Base-by-base conservation (phyloP, 2,888 invertebrate species). In the Penaeus monodon region DNA sequence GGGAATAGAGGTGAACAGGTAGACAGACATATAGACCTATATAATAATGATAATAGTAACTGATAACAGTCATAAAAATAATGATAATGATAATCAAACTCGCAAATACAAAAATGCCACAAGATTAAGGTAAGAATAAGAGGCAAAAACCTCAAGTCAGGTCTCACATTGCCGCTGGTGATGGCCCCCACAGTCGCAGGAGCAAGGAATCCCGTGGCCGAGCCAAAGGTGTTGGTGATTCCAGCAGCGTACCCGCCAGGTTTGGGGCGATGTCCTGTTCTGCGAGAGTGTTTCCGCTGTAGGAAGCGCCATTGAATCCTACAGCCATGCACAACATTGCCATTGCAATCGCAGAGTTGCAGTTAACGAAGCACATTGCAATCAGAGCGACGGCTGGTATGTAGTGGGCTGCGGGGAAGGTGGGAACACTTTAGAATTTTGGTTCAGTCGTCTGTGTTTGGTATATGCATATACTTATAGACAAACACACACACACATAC, bases 191-290 rank as follows among this genome's bases (percentile, higher is more conserved):
- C 88, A 22, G 76, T 66, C 24, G 89, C 86, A 33, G 90, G 90
- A n/a, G 64, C 66, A 1, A 90, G 81, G 77, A 93, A 38, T 91
- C 91, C 65, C 92, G 92, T 85, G 44, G 91, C 85, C 57, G 90
- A 90, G 1, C 88, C 90, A 22, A 91, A 85, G 24, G 90, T 89
- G 84, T 91, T 91, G 10, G 90, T 90, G 24, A 91, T 89, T 14
- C 91, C 90, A 91, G 90, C 27, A 89, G 80, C 24, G 84, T 88
- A 29, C 89, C 89, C 24, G 89, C 88, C 74, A 83, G 84, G 57
- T 84, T 88, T 6, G 89, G 89, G 12, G 89, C 86, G 38, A 89
- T 33, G 79, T 89, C 89, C n/a, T 84, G 77, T 38, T 86, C 84
- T 57, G 88, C 83, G 74, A 79, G 64, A 29, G 64, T 8, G 78